Evolutionary conservation across 2,113 vertebrate species (phyloP).

Genomic region (Heterocephalus glaber): DNA sequence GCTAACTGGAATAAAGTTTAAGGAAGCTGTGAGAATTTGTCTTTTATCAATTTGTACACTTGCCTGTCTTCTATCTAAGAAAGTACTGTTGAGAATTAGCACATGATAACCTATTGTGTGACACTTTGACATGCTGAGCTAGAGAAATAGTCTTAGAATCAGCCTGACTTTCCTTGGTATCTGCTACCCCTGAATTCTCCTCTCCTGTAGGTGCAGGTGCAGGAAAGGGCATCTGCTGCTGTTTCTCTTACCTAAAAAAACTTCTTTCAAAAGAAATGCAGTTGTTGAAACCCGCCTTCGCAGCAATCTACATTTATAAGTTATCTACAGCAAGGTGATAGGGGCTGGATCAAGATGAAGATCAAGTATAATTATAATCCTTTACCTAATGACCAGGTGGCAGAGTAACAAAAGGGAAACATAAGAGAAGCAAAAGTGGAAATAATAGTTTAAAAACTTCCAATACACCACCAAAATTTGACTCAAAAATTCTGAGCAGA

Average conservation of each 20-base stretch:
- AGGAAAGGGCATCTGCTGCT: background rate
- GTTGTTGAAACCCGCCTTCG: background rate
- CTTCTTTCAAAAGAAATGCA: background rate
- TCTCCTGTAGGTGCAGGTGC: background rate
- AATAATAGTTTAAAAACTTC: background rate
- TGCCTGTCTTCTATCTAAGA: background rate
- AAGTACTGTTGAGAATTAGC: background rate
- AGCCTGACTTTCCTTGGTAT: background rate
- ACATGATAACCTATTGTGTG: background rate
- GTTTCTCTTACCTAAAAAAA: background rate
- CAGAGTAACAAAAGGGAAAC: background rate
- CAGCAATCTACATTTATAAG: background rate
- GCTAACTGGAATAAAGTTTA: background rate
- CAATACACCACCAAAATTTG: background rate
- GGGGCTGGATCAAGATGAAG: background rate
- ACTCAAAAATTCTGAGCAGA: background rate
- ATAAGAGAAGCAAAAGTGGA: background rate
- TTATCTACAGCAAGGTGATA: background rate
- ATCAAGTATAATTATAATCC: background rate
- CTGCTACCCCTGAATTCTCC: background rate
- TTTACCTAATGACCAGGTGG: background rate
- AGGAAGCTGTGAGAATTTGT: background rate
- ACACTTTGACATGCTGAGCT: background rate
- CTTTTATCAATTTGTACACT: conserved; percentile 5
- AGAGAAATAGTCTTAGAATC: background rate